Percentiles rank a stretch among this genome's conserved stretches.
These are phyloP conservation scores for Sciaenops ocellatus DNA, from an alignment of 2,797 vertebrate genomes.

Conservation along the genomic window DNA sequence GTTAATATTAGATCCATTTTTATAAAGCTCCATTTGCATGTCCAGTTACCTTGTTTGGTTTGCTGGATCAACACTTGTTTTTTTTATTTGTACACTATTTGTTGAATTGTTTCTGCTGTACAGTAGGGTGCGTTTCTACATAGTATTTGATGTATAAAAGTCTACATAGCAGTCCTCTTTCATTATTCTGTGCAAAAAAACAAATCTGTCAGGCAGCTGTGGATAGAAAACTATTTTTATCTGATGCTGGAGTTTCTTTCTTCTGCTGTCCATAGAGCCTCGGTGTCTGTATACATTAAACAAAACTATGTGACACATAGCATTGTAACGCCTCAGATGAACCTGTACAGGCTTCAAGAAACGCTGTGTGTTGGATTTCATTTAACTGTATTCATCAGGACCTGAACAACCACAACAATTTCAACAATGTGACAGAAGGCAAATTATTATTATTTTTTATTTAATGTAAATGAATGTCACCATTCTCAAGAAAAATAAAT, in stretches of 20 bases:
- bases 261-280: constrained; percentile 49
- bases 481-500: constrained; percentile 71
- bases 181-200: constrained; percentile 49
- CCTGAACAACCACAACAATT: constrained; percentile 37
- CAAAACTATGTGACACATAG: constrained; percentile 55
- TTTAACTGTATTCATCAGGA: constrained; percentile 39
- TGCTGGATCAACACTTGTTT: constrained; percentile 39
- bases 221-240: constrained; percentile 39
- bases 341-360: constrained; percentile 40
- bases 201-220: constrained; percentile 28
- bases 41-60: constrained; percentile 26
- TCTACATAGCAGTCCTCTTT: constrained; percentile 28
- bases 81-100: constrained; percentile 32
- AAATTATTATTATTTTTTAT: constrained; percentile 35
- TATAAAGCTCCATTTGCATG: constrained; percentile 47
- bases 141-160: constrained; percentile 37
- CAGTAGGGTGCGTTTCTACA: constrained; percentile 37
- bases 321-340: constrained; percentile 62
- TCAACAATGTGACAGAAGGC: constrained; percentile 34
- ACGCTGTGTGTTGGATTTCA: constrained; percentile 34
- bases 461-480: constrained; percentile 70
- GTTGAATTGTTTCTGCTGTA: constrained; percentile 44
- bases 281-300: constrained; percentile 36
- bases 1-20: constrained; percentile 16
- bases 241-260: constrained; percentile 56